Evolutionary conservation across 2,797 vertebrate genomes (phyloP).

Genomic region (Podarcis siculus): DNA sequence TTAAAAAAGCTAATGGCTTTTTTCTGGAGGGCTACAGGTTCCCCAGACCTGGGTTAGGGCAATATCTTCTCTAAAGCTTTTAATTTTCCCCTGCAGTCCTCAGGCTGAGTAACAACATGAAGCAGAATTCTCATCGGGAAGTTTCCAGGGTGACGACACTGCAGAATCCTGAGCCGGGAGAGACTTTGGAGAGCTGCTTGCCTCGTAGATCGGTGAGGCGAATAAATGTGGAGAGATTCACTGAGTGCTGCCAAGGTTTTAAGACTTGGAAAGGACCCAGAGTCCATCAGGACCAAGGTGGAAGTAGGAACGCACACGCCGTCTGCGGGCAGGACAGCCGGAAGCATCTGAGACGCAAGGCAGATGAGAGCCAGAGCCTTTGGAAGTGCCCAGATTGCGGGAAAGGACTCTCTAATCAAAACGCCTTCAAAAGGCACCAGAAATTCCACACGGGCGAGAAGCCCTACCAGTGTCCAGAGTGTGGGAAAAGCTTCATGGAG

Average conservation of each 20-base stretch:
- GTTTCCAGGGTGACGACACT: background rate
- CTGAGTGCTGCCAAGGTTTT: background rate
- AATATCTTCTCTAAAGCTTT: background rate
- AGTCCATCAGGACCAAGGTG: background rate
- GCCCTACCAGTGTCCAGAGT: slow-evolving; percentile 61
- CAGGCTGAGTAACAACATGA: background rate
- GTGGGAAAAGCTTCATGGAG: slow-evolving; percentile 68
- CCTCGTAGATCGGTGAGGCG: background rate
- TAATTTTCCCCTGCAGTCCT: background rate
- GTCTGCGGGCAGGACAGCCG: background rate
- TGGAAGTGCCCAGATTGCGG: slow-evolving; percentile 62
- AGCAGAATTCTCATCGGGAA: background rate
- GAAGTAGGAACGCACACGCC: background rate
- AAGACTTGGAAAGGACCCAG: background rate
- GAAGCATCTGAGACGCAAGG: no score
- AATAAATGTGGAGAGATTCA: background rate
- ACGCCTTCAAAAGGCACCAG: slow-evolving; percentile 64
- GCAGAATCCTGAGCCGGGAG: background rate
- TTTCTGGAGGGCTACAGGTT: no score
- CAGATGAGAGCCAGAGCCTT: slow-evolving; percentile 57
- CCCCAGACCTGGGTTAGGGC: background rate
- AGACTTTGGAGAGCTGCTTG: background rate
- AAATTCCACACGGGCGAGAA: slow-evolving; percentile 68
- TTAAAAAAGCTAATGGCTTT: background rate
- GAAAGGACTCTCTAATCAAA: slow-evolving; percentile 61